Evolutionary conservation across 2,888 invertebrate genomes (phyloP).

Genomic region (Nomada ruficornis): DNA sequence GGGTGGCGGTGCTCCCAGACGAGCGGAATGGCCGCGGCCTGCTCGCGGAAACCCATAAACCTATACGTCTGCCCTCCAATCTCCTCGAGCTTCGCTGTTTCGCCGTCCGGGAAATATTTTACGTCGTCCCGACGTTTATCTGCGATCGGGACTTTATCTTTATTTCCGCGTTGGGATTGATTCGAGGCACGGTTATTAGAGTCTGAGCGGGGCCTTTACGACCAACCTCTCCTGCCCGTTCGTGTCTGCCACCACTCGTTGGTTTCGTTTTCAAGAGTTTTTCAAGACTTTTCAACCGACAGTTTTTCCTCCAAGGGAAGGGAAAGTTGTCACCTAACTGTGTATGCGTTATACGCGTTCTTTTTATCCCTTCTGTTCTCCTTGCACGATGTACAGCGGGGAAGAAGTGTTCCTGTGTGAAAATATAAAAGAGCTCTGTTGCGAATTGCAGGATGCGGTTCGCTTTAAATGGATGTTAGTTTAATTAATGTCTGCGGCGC

Average conservation of each 20-base stretch:
- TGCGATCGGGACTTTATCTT: conserved; percentile 64
- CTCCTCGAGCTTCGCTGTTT: conserved; percentile 64
- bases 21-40: conserved; percentile 77
- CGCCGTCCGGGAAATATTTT: conserved; percentile 54
- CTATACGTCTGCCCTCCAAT: conserved; percentile 76
- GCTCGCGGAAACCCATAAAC: conserved; percentile 82
- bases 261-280: too few relatives aligned
- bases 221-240: conserved; percentile 3
- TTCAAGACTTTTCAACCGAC: too few relatives aligned
- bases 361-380: too few relatives aligned
- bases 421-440: too few relatives aligned
- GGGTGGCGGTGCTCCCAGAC: conserved; percentile 77
- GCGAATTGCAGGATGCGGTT: too few relatives aligned
- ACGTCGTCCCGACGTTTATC: conserved; percentile 60
- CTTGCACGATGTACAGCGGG: too few relatives aligned
- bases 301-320: not conserved
- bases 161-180: conserved; percentile 60
- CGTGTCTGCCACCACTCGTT: not conserved
- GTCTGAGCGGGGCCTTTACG: conserved; percentile 50
- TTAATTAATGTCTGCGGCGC: not conserved
- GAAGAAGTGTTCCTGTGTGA: too few relatives aligned
- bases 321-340: not conserved
- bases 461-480: not conserved
- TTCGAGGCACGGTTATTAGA: conserved; percentile 58
- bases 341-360: too few relatives aligned